Evolutionary conservation across 30 jellyfish, hydroid and myxozoan species (phyloP).

Genomic region (Turritopsis dohrnii): DNA sequence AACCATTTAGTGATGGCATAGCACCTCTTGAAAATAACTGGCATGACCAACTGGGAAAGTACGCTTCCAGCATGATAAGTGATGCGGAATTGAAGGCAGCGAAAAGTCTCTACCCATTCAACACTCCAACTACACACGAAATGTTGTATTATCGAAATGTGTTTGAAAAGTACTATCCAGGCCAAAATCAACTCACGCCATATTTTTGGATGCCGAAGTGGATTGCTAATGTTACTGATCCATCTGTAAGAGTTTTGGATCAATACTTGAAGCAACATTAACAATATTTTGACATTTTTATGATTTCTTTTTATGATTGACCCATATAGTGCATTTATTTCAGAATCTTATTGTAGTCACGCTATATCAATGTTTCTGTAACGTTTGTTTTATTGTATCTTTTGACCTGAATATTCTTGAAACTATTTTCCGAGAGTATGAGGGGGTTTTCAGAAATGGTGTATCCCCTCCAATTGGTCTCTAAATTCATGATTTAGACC

Average conservation of each 20-base stretch:
- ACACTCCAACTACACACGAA: constrained; percentile 79
- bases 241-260: constrained; percentile 70
- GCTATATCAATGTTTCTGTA: too few relatives aligned
- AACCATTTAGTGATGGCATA: constrained; percentile 94
- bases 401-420: too few relatives aligned
- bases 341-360: too few relatives aligned
- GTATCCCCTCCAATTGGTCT: too few relatives aligned
- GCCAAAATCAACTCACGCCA: constrained; percentile 65
- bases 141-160: constrained; percentile 55
- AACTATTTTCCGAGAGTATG: too few relatives aligned
- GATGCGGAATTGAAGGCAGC: constrained; percentile 39
- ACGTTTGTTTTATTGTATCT: too few relatives aligned
- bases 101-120: constrained; percentile 29
- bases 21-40: constrained; percentile 65
- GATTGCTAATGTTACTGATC: constrained; percentile 70
- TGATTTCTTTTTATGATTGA: too few relatives aligned
- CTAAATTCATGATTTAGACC: too few relatives aligned
- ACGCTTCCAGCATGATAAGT: constrained; percentile 13
- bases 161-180: constrained; percentile 54
- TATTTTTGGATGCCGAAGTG: constrained; percentile 93
- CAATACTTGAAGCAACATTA: constrained; percentile 21
- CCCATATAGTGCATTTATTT: too few relatives aligned
- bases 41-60: constrained; percentile 51
- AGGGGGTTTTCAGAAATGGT: too few relatives aligned
- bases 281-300: too few relatives aligned